Evolutionary conservation across 2,797 vertebrate genomes (phyloP), one percentile per base, ranked within the genome.

Genomic region (Neosilurus hyrtlii): DNA sequence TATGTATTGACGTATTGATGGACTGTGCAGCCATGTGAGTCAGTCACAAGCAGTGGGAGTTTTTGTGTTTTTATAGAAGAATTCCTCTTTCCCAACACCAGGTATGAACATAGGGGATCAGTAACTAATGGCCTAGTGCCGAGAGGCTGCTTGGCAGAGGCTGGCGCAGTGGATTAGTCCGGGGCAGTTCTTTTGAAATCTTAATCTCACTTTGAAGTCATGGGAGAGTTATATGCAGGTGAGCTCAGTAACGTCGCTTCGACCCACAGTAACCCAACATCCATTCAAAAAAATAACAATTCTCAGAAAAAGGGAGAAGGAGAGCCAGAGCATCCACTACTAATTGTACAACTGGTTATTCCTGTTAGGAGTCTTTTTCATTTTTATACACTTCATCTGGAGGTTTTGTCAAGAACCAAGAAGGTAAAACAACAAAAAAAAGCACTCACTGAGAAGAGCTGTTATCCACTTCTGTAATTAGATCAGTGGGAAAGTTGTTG

Each of bases 161-260:
- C 57, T 72, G 59, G 79, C n/a, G 61, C 61, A 14, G 73, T 62
- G 83, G 85, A 86, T 88, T 89, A 83, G 18, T 18, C 56, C 22
- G 8, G 43, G 62, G 37, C 75, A 75, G 57, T 43, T 54, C 66
- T 84, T 86, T 84, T 85, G 85, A 84, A 89, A 87, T 83, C 83
- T 84, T 89, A 88, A 87, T 86, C 86, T 85, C 74, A 65, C 86
- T 89, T 88, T 90, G 86, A 88, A 78, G 85, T 88, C 24, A 72
- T 75, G 65, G 16, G 56, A 70, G 35, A 80, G 78, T 84, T 84
- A 77, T 61, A 83, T 84, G 83, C 83, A 81, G 80, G 49, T 73
- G 81, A 70, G 68, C 26, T 30, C 70, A 26, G 73, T 51, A 79
- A 82, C 18, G 14, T 59, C 18, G 59, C 66, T 57, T 59, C 56